Base-by-base conservation (phyloP, 1,140 invertebrate species). In the Leptonema lineaticorne region DNA sequence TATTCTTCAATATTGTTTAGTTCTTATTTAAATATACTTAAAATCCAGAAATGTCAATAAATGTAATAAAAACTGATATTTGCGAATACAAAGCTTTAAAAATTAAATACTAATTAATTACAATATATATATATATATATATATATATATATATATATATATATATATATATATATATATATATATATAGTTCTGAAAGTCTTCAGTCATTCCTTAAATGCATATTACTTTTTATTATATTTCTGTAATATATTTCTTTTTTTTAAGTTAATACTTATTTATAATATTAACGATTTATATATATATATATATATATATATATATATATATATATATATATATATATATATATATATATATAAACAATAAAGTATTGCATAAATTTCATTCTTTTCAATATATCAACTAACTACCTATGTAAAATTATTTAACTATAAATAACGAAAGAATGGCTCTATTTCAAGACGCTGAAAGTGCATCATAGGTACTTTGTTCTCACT, bases 401-500 rank as follows among this genome's bases (percentile, higher is more conserved):
- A 14, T 41, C 37, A 41, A 14, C 22, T 22, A 27, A 2, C 59
- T 62, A 62, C 14, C 59, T 45, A 27, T 7, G 5, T 62, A 62
- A 18, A 27, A 14, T 29, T 27, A 5, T 29, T 24, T 2, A 58
- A 28, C n/a, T 29, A 58, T n/a, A n/a, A 58, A 28, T 30, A 14
- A 18, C 41, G 50, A 29, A 64, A 37, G 29, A 64, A 64, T 64
- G 62, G 62, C 62, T 64, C 62, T 64, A 64, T 50, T 45, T 64
- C 45, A 30, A 14, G 62, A 64, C 41, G 62, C 62, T 64, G 24
- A 27, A 18, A 24, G 14, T 22, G 29, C 62, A 50, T 64, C 62
- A 16, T 64, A 64, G 62, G 62, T 64, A 64, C 62, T 50, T 64
- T 64, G 24, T 50, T 64, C 62, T 64, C 62, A 64, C 62, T 64